Conservation (phyloP, 2,113 vertebrate species). For the Rhinopomastus cyanomelas region DNA sequence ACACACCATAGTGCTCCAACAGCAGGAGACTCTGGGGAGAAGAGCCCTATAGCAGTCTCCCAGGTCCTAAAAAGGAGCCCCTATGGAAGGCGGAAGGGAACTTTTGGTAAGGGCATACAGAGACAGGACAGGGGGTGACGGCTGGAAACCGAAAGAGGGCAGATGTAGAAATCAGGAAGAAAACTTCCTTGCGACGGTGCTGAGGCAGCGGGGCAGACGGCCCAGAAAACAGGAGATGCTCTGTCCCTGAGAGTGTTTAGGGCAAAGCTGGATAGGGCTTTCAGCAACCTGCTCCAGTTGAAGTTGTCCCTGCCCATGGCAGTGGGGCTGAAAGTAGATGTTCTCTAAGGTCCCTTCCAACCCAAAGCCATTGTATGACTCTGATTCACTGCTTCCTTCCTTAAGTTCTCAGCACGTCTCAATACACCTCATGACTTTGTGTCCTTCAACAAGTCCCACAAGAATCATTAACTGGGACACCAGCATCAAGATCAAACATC, state of each 20-base stretch:
- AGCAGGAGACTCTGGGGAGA: background rate
- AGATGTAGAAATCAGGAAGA: background rate
- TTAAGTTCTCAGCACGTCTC: background rate
- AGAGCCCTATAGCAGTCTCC: background rate
- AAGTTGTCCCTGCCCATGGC: background rate
- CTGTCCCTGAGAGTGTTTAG: background rate
- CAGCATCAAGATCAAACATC: background rate
- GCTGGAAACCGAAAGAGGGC: background rate
- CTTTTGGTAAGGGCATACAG: background rate
- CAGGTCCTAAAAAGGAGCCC: background rate
- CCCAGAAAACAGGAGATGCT: background rate
- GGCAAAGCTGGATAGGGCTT: background rate
- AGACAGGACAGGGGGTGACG: background rate
- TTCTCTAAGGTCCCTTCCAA: background rate
- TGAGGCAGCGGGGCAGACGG: background rate
- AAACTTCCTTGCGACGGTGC: background rate
- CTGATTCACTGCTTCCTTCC: background rate
- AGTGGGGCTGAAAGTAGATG: too few relatives aligned
- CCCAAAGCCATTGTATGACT: background rate
- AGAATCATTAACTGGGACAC: slow-evolving; percentile 20
- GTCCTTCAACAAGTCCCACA: background rate
- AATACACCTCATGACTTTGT: background rate
- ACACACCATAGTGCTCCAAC: background rate
- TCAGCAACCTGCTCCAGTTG: background rate
- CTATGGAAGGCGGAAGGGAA: background rate